These are phyloP conservation scores for Turritopsis dohrnii DNA, from an alignment of 30 jellyfish, hydroid and myxozoan genomes.

Conservation along the genomic window DNA sequence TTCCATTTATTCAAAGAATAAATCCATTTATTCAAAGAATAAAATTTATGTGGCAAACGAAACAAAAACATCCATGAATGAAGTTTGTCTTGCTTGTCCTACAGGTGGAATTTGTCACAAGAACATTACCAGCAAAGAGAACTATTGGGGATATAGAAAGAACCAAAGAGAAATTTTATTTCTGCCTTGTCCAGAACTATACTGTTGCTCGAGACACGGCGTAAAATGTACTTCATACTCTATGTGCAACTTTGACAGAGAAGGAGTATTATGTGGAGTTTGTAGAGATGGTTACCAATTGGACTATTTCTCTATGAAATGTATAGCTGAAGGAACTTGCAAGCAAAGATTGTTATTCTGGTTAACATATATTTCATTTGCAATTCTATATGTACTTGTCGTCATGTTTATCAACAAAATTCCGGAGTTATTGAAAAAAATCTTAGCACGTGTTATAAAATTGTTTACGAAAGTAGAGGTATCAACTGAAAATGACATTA, in stretches of 20 bases:
- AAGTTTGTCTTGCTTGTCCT: background rate
- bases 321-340: constrained; percentile 23
- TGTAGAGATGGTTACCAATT: constrained; percentile 36
- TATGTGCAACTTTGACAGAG: background rate
- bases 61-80: background rate
- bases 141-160: constrained; percentile 43
- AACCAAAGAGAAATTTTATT: constrained; percentile 5
- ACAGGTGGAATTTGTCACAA: constrained; percentile 7
- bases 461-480: background rate
- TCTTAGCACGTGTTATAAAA: background rate
- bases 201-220: constrained; percentile 30
- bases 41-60: background rate
- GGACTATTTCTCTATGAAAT: constrained; percentile 18
- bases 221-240: constrained; percentile 19
- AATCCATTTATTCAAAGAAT: no score
- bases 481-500: background rate
- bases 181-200: constrained; percentile 16
- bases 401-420: constrained; percentile 28
- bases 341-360: constrained; percentile 20
- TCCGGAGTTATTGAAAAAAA: background rate
- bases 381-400: constrained; percentile 2
- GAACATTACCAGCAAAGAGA: constrained; percentile 3
- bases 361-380: background rate
- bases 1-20: background rate
- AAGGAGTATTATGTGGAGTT: constrained; percentile 21